These are phyloP conservation scores for Anastatus disparis DNA, from an alignment of 1,140 invertebrate species.

Conservation along the genomic window DNA sequence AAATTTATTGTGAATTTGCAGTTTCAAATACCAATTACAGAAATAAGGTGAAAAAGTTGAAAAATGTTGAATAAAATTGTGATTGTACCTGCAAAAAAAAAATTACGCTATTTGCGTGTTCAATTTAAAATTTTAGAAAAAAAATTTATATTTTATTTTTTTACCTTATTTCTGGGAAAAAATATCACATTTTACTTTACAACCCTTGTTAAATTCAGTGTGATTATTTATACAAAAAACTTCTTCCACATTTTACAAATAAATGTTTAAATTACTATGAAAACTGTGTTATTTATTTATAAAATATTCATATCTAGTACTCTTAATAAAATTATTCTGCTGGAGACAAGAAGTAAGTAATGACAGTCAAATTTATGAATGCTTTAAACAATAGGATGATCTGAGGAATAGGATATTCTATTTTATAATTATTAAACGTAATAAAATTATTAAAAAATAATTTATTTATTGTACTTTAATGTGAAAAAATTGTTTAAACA, in stretches of 20 bases:
- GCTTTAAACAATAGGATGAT: not conserved
- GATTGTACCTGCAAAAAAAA: slow-evolving; percentile 28
- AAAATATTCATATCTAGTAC: too few species aligned
- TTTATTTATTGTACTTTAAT: slow-evolving; percentile 16
- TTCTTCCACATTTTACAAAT: slow-evolving; percentile 38
- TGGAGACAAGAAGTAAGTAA: slow-evolving; percentile 59
- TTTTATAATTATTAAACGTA: not conserved
- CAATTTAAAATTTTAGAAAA: slow-evolving; percentile 15
- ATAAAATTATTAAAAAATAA: slow-evolving; percentile 21
- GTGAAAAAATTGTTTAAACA: not conserved
- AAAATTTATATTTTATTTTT: slow-evolving; percentile 23
- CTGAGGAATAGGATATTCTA: slow-evolving; percentile 6
- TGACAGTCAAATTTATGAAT: slow-evolving; percentile 1
- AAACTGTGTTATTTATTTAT: not conserved
- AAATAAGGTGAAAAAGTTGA: slow-evolving; percentile 22
- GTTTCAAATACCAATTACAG: not conserved
- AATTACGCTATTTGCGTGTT: not conserved
- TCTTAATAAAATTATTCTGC: slow-evolving; percentile 35
- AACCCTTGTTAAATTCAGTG: slow-evolving; percentile 4
- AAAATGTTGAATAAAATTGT: slow-evolving; percentile 20
- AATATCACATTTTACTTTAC: too few species aligned
- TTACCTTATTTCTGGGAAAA: slow-evolving; percentile 27
- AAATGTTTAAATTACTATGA: slow-evolving; percentile 38
- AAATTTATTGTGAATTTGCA: slow-evolving; percentile 36
- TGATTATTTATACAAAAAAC: slow-evolving; percentile 28